A percentile compares a stretch with the other conserved stretches of the same genome.
Conservation (phyloP, 2,797 vertebrate species). For the Gambusia yucatana region DNA sequence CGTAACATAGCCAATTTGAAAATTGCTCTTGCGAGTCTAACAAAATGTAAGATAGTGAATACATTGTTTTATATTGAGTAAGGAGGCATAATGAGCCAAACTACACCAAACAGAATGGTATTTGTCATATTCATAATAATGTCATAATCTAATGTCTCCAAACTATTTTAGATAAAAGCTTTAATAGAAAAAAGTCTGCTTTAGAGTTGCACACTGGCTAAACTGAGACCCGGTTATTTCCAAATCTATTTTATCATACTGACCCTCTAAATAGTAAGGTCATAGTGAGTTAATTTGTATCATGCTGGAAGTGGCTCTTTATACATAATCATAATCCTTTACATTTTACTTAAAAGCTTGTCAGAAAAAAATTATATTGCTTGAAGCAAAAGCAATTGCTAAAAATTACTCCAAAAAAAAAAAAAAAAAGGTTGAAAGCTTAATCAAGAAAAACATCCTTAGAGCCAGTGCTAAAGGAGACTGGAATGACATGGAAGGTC, state of each 20-base stretch:
- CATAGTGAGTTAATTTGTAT: background rate
- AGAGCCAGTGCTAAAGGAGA: background rate
- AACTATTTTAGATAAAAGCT: too few species aligned
- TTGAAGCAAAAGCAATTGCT: too few species aligned
- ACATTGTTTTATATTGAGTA: conserved; percentile 20
- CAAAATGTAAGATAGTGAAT: conserved; percentile 18
- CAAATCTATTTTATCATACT: background rate
- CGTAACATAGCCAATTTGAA: background rate
- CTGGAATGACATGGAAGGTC: background rate
- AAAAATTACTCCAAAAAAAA: too few species aligned
- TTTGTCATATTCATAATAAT: too few species aligned
- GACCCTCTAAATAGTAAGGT: background rate
- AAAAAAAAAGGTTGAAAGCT: too few species aligned
- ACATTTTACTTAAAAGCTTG: background rate
- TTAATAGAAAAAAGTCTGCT: background rate
- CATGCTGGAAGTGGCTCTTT: background rate
- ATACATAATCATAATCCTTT: too few species aligned
- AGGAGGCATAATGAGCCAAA: conserved; percentile 26
- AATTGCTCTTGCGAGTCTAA: conserved; percentile 1
- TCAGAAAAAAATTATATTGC: too few species aligned
- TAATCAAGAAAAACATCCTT: too few species aligned
- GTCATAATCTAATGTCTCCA: too few species aligned
- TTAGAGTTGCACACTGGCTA: background rate
- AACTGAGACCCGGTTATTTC: background rate
- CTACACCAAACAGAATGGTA: background rate